phyloP scores from a whole-genome alignment of 2,888 invertebrate genomes.

The Sinodicranocentrus sp. region DNA sequence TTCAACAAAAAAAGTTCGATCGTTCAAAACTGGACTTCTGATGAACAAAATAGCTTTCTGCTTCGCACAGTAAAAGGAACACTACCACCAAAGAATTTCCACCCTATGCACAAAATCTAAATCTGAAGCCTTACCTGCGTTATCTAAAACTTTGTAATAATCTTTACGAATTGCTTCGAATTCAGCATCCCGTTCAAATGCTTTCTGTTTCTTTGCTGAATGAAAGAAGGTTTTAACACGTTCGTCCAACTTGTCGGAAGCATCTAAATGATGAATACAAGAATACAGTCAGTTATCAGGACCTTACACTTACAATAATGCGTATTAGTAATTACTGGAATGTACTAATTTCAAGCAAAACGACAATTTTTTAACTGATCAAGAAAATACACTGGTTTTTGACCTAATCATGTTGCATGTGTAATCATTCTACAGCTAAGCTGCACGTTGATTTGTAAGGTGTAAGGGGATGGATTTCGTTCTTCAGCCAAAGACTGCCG shows the following conservation, averaged over 20 bases:
- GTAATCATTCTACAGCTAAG: too few species aligned
- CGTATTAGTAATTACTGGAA: neutral
- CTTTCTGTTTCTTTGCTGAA: constrained; percentile 88
- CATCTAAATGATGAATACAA: constrained; percentile 84
- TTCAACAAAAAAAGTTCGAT: constrained; percentile 27
- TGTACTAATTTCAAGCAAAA: neutral
- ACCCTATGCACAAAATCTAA: constrained; percentile 2
- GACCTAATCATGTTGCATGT: too few species aligned
- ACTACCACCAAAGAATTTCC: neutral
- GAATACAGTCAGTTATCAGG: too few species aligned
- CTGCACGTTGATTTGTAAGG: too few species aligned
- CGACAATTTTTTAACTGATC: neutral
- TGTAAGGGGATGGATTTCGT: too few species aligned
- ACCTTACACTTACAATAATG: too few species aligned
- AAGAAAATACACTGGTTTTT: too few species aligned
- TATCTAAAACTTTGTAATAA: constrained; percentile 94
- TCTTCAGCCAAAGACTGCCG: too few species aligned
- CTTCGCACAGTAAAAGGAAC: too few species aligned
- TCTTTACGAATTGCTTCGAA: constrained; percentile 91
- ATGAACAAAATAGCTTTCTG: too few species aligned
- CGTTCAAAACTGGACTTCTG: too few species aligned
- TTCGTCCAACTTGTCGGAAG: constrained; percentile 95
- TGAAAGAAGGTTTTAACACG: constrained; percentile 91
- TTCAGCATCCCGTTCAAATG: constrained; percentile 88
- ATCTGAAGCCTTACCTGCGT: constrained; percentile 82